Evolutionary conservation across 1,140 invertebrate species (phyloP), one percentile per base, ranked within the genome.

Genomic region (Drosophila sucinea): DNA sequence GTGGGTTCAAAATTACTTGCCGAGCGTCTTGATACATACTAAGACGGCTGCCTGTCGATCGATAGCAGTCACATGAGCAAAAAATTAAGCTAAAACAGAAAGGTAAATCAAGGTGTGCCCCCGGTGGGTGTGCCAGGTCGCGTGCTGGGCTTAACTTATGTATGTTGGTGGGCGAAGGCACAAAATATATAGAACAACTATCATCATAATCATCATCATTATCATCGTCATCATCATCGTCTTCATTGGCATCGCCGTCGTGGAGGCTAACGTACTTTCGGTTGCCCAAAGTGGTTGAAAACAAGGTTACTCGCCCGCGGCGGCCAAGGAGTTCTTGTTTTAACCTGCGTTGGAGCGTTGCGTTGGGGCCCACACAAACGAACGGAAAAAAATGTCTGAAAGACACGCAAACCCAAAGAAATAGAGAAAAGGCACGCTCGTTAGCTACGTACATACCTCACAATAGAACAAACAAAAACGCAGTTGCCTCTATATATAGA

Each of bases 61-160:
- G 84, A 86, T 86, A 86, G 73, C 69, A 65, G 66, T 47, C 65
- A 11, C 70, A 66, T 60, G 41, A 72, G 57, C 41, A 56, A 27
- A 33, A 71, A 63, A 2, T n/a, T 30, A 65, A 47, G 68, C 23
- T 47, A 64, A 38, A 68, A 60, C 71, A 67, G 60, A 71, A 73
- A 72, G 67, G 70, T 76, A 85, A 85, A 85, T 81, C 78, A 85
- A 86, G 83, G 83, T 83, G 83, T 77, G 83, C 72, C 79, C 30
- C 3, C 27, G n/a, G 61, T 41, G 61, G 83, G 83, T 86, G 83
- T 80, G 83, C 76, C 79, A 25, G 67, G 58, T 68, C 64, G 60
- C 63, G 71, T 58, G 44, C 56, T 67, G 63, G 44, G 67, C 44
- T 10, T 8, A 23, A 27, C 44, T 51, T 51, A 51, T 27, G 44